A percentile compares a stretch with the other conserved stretches of the same genome.
Conservation (phyloP, 1,140 invertebrate genomes). For the Penaeus chinensis region DNA sequence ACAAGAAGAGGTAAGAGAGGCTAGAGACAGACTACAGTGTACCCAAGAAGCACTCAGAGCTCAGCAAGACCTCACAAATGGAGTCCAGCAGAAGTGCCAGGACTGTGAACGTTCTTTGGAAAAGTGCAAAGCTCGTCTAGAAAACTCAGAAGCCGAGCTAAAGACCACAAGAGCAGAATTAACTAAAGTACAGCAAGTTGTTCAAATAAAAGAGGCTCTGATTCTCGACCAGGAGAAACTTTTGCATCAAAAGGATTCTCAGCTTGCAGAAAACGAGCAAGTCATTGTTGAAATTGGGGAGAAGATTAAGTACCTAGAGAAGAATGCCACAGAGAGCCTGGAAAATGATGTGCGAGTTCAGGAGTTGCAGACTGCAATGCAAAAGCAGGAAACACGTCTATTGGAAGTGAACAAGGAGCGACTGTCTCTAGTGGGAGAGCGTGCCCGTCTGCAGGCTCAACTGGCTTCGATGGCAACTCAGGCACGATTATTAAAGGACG, state of each 20-base stretch:
- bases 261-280: background rate
- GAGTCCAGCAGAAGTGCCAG: constrained; percentile 16
- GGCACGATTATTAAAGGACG: constrained; percentile 69
- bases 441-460: constrained; percentile 25
- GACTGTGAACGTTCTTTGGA: constrained; percentile 19
- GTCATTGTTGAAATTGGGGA: background rate
- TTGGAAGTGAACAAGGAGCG: constrained; percentile 54
- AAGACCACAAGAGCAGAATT: constrained; percentile 20
- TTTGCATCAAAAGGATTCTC: too few relatives aligned
- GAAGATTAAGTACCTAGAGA: too few relatives aligned
- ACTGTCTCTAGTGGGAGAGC: constrained; percentile 47
- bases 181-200: background rate
- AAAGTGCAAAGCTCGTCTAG: constrained; percentile 19
- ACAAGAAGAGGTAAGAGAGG: constrained; percentile 50
- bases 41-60: constrained; percentile 21
- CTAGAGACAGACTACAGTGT: constrained; percentile 35
- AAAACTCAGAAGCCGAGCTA: background rate
- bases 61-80: constrained; percentile 32
- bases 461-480: constrained; percentile 52
- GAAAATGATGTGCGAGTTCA: constrained; percentile 47
- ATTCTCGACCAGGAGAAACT: too few relatives aligned
- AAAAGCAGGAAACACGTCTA: constrained; percentile 36
- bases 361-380: constrained; percentile 61
- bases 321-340: background rate
- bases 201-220: background rate